A percentile compares a stretch with the other conserved stretches of the same genome.
phyloP scores from a whole-genome alignment of 2,113 vertebrate genomes.

The Furnarius figulus region DNA sequence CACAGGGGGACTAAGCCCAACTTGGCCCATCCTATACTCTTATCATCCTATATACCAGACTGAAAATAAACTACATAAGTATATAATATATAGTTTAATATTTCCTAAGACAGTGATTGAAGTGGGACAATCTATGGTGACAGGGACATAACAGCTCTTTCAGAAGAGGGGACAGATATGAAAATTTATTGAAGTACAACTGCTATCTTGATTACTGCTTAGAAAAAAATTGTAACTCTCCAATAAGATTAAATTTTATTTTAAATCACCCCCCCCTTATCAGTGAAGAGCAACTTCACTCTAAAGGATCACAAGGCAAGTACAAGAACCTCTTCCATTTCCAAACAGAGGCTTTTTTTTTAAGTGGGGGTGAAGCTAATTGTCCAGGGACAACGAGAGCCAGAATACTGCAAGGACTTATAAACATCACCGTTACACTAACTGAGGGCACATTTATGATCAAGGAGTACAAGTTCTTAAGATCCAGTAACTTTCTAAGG shows the following conservation, averaged over 20 bases:
- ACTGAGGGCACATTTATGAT: neutral
- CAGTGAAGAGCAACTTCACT: neutral
- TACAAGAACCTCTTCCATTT: neutral
- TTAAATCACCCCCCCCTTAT: neutral
- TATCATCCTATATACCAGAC: neutral
- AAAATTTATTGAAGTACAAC: neutral
- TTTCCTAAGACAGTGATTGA: neutral
- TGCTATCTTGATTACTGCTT: neutral
- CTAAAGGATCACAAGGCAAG: neutral
- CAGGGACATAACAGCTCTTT: neutral
- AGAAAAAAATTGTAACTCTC: neutral
- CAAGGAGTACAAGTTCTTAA: neutral
- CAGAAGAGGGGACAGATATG: neutral
- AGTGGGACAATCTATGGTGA: neutral
- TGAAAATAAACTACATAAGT: neutral
- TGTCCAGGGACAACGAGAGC: neutral
- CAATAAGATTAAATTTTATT: neutral
- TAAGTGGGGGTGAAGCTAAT: neutral
- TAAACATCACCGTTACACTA: neutral
- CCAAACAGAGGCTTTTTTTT: neutral
- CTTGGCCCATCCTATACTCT: neutral
- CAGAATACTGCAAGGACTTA: neutral
- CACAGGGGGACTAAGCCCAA: neutral
- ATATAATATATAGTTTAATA: neutral
- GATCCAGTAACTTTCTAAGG: neutral